Base-by-base conservation (phyloP, 2,888 invertebrate genomes). In the Trichopria drosophilae region DNA sequence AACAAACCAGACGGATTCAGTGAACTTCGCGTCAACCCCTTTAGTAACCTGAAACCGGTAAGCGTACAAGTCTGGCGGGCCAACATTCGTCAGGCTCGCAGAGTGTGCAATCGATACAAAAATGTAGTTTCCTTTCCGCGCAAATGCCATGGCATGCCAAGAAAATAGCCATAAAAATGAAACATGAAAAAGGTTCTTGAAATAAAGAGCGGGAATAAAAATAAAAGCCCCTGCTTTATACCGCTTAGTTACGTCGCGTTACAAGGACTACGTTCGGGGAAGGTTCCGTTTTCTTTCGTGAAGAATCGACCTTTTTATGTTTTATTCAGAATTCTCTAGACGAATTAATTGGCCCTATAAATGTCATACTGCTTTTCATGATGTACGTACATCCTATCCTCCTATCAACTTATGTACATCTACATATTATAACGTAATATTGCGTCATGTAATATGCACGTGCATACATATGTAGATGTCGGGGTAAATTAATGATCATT, bases 251-350 rank as follows among this genome's bases (percentile, higher is more conserved):
- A 62, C 51, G 57, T 35, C 47, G 12, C 16, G 16, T 42, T 51
- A 53, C 53, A 62, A 64, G 62, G 63, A 61, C 60, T 57, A 47
- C 55, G 58, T 62, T n/a, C n/a, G n/a, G n/a, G n/a, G n/a, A n/a
- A n/a, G n/a, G n/a, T n/a, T n/a, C n/a, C n/a, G n/a, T n/a, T n/a
- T n/a, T n/a, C n/a, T n/a, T n/a, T n/a, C n/a, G n/a, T n/a, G n/a
- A n/a, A n/a, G n/a, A n/a, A n/a, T n/a, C n/a, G n/a, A n/a, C n/a
- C n/a, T n/a, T n/a, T n/a, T n/a, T n/a, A n/a, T n/a, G n/a, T n/a
- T n/a, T n/a, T n/a, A n/a, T n/a, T n/a, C n/a, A n/a, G n/a, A n/a
- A n/a, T n/a, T n/a, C n/a, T n/a, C n/a, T n/a, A n/a, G n/a, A n/a
- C n/a, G n/a, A n/a, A n/a, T n/a, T n/a, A n/a, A n/a, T n/a, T n/a